Percentiles rank a stretch among this genome's conserved stretches.
These are phyloP conservation scores for Parasteatoda lunata DNA, from an alignment of 2,888 invertebrate genomes.

Conservation along the genomic window DNA sequence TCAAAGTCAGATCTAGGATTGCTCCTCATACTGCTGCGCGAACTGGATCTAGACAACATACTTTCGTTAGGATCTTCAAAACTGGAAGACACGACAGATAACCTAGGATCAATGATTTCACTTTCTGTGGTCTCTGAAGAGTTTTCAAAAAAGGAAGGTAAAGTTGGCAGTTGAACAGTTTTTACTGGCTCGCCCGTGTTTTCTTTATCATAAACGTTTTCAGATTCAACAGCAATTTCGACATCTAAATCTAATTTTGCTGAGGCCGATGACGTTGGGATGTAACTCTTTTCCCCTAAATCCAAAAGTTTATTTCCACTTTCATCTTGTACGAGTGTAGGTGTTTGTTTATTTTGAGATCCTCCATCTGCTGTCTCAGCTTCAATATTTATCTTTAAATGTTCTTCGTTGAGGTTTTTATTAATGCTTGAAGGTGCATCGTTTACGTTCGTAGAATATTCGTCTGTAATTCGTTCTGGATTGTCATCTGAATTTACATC, in stretches of 20 bases:
- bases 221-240: conserved; percentile 15
- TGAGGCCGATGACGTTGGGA: conserved; percentile 32
- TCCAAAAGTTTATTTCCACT: conserved; percentile 15
- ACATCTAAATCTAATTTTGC: conserved; percentile 25
- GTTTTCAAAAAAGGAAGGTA: conserved; percentile 46
- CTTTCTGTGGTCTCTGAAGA: background rate
- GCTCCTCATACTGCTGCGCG: conserved; percentile 39
- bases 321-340: background rate
- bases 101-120: too few relatives aligned
- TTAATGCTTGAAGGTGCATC: background rate
- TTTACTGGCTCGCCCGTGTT: conserved; percentile 23
- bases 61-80: background rate
- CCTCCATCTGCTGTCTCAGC: background rate
- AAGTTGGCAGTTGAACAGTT: conserved; percentile 49
- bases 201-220: conserved; percentile 55
- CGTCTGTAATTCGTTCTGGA: background rate
- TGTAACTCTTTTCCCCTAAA: conserved; percentile 3
- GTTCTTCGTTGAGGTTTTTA: background rate
- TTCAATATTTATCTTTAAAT: background rate
- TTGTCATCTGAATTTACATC: conserved; percentile 21
- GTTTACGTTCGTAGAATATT: background rate
- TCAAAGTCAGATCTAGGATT: conserved; percentile 14
- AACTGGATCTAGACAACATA: conserved; percentile 43
- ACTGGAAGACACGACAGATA: background rate
- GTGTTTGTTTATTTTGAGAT: background rate